Base-by-base conservation (phyloP, 2,888 invertebrate species). In the Drosophila putrida region DNA sequence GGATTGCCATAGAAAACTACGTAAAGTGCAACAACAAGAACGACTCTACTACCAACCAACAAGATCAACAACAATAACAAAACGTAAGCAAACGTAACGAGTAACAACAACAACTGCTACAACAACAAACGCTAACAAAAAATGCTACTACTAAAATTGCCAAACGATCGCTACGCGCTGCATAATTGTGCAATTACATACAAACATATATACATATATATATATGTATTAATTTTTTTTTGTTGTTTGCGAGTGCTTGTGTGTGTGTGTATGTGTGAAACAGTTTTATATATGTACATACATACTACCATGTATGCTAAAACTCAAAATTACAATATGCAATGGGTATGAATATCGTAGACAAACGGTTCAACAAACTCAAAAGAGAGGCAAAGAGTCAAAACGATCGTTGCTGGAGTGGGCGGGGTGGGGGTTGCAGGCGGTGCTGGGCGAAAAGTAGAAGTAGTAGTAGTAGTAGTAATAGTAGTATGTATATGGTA, bases 141-240 rank as follows among this genome's bases (percentile, higher is more conserved):
- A 63, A 62, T 59, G 20, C 20, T 35, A 58, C 58, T 62, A 59
- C 72, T 51, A 71, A 69, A 75, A 69, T 66, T 87, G 71, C 80
- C 55, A 86, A 86, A 82, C 50, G 64, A 65, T 67, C 59, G 62
- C 72, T 54, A 69, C 71, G 71, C 80, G 89, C 86, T 89, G 89
- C 86, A 88, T 74, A 82, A 85, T 82, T 88, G 88, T 84, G 83
- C 88, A 88, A 88, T 85, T 88, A 81, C 35, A 71, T 55, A 62
- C 62, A 47, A 38, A 66, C 25, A 58, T 59, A 59, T 53, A 43
- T 49, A 53, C 43, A 46, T 60, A 64, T 46, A 49, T 39, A 35
- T 33, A 63, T n/a, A 44, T 54, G 25, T 64, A 47, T 60, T n/a
- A 57, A 13, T 43, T 55, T 67, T 67, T 84, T 82, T 53, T 69